Percentiles rank a stretch among this genome's conserved stretches.
Conservation (phyloP, 2,888 invertebrate genomes). For the Xestia rhomboidea region DNA sequence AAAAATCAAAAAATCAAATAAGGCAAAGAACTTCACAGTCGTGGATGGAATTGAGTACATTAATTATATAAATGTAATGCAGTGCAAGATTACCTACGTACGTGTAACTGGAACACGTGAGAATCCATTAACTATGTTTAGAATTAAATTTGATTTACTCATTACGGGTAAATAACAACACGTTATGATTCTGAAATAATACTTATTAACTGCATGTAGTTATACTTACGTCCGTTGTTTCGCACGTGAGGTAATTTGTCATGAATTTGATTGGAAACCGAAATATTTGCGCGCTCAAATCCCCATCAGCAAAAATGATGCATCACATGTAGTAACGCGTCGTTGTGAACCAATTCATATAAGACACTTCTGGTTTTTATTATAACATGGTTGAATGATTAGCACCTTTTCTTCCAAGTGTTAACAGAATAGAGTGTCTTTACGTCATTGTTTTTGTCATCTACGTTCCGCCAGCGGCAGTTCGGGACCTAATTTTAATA, state of each 20-base stretch:
- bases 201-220: neutral
- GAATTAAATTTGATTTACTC: constrained; percentile 22
- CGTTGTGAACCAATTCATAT: constrained; percentile 23
- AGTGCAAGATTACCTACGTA: constrained; percentile 32
- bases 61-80: constrained; percentile 47
- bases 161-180: constrained; percentile 13
- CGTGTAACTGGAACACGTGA: constrained; percentile 19
- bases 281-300: neutral
- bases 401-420: constrained; percentile 66
- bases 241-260: neutral
- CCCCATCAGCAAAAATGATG: neutral
- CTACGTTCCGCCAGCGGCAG: constrained; percentile 16
- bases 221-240: neutral
- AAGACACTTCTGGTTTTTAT: constrained; percentile 52
- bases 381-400: constrained; percentile 57
- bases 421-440: constrained; percentile 58
- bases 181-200: neutral
- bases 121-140: constrained; percentile 19
- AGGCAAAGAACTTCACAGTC: constrained; percentile 24
- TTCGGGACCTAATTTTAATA: constrained; percentile 48
- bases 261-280: neutral
- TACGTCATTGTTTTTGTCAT: constrained; percentile 68
- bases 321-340: neutral
- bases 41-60: constrained; percentile 40
- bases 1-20: constrained; percentile 41